These are phyloP conservation scores for Hartigia nigra DNA, from an alignment of 2,888 invertebrate species.

Conservation along the genomic window DNA sequence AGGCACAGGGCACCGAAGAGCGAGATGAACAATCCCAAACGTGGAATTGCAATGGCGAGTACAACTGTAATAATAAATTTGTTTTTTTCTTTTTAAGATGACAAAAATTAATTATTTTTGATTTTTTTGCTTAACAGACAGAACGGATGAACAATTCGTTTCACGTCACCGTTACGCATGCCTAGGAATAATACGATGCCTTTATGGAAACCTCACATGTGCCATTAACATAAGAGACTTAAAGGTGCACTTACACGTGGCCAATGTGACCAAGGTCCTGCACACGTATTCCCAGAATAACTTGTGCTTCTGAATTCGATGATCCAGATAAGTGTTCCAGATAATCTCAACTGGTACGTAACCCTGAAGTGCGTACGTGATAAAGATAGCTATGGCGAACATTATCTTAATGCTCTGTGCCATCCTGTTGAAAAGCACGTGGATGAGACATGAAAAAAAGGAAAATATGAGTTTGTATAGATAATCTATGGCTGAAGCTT, in stretches of 20 bases:
- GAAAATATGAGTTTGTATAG: neutral
- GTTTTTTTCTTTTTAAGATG: no score
- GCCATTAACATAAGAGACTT: neutral
- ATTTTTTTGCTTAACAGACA: no score
- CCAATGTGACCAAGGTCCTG: conserved; percentile 68
- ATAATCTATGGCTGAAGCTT: no score
- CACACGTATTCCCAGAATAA: conserved; percentile 68
- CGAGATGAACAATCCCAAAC: conserved; percentile 80
- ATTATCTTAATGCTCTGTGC: conserved; percentile 74
- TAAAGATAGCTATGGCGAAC: conserved; percentile 78
- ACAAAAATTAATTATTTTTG: neutral
- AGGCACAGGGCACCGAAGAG: conserved; percentile 80
- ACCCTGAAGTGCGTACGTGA: conserved; percentile 88
- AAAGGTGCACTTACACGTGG: conserved; percentile 72
- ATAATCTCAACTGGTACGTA: conserved; percentile 89
- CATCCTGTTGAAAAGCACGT: conserved; percentile 66
- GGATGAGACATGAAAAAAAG: conserved; percentile 14
- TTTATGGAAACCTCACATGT: no score
- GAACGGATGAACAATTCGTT: no score
- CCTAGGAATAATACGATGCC: no score
- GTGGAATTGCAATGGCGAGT: conserved; percentile 77
- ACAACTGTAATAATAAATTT: conserved; percentile 72
- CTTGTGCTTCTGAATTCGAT: conserved; percentile 56
- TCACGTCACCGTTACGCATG: no score
- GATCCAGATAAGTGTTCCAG: conserved; percentile 69